Evolutionary conservation across 2,113 vertebrate species (phyloP).

Genomic region (Vidua chalybeata): DNA sequence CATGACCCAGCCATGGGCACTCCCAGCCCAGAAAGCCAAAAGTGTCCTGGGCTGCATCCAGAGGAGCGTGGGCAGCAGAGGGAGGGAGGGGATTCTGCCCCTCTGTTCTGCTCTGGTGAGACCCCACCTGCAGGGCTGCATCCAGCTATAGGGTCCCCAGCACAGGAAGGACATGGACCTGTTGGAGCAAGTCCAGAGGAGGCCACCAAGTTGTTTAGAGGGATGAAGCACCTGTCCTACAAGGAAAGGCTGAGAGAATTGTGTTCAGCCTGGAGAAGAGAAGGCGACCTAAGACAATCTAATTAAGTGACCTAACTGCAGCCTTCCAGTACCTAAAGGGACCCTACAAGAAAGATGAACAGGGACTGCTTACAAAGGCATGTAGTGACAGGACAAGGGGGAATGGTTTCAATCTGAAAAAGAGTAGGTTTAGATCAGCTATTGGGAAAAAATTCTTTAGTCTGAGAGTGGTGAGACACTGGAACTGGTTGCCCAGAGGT

Average conservation of each 20-base stretch:
- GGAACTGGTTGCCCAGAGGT: not conserved
- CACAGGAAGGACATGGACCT: not conserved
- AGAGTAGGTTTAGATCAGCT: not conserved
- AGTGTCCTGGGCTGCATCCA: not conserved
- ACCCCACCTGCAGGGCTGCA: rapidly evolving
- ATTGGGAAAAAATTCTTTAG: not conserved
- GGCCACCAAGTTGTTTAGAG: not conserved
- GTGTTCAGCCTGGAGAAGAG: not conserved
- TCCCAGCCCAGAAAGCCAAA: not conserved
- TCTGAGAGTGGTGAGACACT: not conserved
- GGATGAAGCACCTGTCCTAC: not conserved
- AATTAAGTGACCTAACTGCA: not conserved
- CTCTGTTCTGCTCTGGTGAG: not conserved
- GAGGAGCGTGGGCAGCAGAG: not conserved
- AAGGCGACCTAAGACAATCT: not conserved
- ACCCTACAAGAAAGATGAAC: not conserved
- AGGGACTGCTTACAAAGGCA: not conserved
- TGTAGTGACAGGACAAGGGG: not conserved
- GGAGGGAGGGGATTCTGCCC: not conserved
- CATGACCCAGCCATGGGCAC: not conserved
- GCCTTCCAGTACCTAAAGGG: not conserved
- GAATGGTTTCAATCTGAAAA: not conserved
- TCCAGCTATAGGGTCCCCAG: not conserved
- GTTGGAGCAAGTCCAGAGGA: rapidly evolving
- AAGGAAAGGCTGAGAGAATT: not conserved